These are phyloP conservation scores for Spea hammondii DNA, from an alignment of 2,797 vertebrate genomes.

Conservation along the genomic window DNA sequence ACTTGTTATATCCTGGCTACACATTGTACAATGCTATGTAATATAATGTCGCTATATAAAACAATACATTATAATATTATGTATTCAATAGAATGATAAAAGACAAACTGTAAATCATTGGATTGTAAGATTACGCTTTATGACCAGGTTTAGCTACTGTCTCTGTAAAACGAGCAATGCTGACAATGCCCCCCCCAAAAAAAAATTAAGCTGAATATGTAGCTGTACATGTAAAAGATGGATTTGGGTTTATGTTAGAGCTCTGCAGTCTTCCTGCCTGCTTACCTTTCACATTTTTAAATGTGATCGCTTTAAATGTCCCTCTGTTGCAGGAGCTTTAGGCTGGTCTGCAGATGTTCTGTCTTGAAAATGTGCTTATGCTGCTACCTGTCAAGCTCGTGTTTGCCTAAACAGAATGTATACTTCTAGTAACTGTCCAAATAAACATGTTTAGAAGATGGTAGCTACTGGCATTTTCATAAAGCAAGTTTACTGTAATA, in stretches of 20 bases:
- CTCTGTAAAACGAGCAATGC: no score
- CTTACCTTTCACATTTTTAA: slow-evolving; percentile 24
- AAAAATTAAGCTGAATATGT: background rate
- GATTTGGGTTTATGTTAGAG: background rate
- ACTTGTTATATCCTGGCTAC: no score
- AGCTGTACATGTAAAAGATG: background rate
- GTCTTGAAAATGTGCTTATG: slow-evolving; percentile 2
- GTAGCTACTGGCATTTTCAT: background rate
- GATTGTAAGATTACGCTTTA: no score
- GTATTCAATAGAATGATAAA: no score
- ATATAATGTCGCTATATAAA: no score
- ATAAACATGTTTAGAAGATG: background rate
- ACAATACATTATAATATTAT: no score
- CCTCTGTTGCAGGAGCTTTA: slow-evolving; percentile 14
- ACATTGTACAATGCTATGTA: no score
- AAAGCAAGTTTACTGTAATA: background rate
- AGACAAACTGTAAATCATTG: no score
- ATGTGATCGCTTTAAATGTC: slow-evolving; percentile 1
- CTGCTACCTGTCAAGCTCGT: slow-evolving; percentile 1
- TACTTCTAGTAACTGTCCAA: slow-evolving; percentile 6
- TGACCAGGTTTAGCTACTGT: no score
- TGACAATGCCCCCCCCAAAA: no score
- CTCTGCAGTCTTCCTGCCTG: background rate
- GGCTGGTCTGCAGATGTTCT: background rate
- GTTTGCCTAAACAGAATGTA: slow-evolving; percentile 18